phyloP scores from a whole-genome alignment of 2,888 invertebrate species.

The Chloromyia formosa region DNA sequence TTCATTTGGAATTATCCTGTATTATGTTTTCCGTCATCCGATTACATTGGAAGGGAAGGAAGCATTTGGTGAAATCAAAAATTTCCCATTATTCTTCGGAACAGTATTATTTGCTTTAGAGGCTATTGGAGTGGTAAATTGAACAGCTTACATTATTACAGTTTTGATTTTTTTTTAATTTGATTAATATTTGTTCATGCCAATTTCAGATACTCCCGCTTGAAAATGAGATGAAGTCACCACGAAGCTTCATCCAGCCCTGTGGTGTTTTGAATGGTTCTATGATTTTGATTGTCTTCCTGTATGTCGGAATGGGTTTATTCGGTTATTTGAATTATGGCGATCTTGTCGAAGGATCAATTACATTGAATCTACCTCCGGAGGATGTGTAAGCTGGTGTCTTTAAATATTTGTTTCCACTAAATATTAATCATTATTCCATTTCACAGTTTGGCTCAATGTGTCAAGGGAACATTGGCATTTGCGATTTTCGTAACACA shows the following conservation, averaged over 20 bases:
- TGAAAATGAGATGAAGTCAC: slow-evolving; percentile 94
- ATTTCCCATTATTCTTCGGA: slow-evolving; percentile 93
- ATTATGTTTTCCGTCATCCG: slow-evolving; percentile 81
- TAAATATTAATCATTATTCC: background rate
- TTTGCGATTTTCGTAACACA: slow-evolving; percentile 91
- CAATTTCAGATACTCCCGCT: slow-evolving; percentile 81
- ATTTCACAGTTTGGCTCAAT: slow-evolving; percentile 71
- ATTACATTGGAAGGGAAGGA: slow-evolving; percentile 71
- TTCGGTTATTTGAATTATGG: slow-evolving; percentile 93
- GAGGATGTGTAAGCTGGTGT: slow-evolving; percentile 70
- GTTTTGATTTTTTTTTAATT: background rate
- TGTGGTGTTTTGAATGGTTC: slow-evolving; percentile 86
- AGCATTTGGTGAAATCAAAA: slow-evolving; percentile 71
- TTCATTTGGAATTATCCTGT: slow-evolving; percentile 85
- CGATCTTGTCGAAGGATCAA: slow-evolving; percentile 74
- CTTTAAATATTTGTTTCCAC: background rate
- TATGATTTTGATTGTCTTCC: slow-evolving; percentile 80
- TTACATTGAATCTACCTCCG: slow-evolving; percentile 84
- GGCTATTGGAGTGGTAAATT: slow-evolving; percentile 89
- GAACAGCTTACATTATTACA: too few species aligned
- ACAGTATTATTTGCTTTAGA: slow-evolving; percentile 96
- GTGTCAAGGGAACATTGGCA: slow-evolving; percentile 77
- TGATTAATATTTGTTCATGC: background rate
- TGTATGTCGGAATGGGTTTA: slow-evolving; percentile 91
- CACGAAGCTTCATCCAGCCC: slow-evolving; percentile 79